These are phyloP conservation scores for Scolopax bukidnonensis DNA, from an alignment of 2,797 vertebrate genomes.

Conservation along the genomic window DNA sequence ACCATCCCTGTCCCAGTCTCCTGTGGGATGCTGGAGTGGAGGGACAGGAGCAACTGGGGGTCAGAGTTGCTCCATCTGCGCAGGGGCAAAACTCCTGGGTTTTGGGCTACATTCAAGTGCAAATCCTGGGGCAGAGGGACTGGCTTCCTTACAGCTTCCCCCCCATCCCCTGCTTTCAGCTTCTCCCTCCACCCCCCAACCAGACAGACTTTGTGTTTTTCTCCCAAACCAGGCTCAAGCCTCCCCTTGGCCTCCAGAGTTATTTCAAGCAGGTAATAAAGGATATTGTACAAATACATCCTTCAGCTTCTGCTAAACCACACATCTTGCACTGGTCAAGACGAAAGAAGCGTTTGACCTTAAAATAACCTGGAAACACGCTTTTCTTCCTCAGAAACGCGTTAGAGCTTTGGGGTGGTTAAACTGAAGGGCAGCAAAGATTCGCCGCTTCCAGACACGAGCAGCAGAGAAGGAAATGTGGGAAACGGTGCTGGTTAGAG, in stretches of 20 bases:
- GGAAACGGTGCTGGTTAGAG: background rate
- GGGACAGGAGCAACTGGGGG: accelerated
- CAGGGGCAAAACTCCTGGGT: background rate
- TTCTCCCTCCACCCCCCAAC: background rate
- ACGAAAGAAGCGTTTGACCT: background rate
- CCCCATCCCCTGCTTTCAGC: background rate
- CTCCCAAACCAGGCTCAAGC: accelerated
- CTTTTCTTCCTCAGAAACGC: background rate
- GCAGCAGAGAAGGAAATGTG: background rate
- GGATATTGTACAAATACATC: background rate
- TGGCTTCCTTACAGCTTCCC: background rate
- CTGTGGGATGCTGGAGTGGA: background rate
- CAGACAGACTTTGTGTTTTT: background rate
- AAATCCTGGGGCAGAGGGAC: background rate
- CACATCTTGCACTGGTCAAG: background rate
- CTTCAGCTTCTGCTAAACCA: background rate
- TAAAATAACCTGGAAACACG: background rate
- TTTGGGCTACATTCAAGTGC: background rate
- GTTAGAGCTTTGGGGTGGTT: background rate
- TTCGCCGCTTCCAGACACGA: background rate
- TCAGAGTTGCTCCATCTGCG: background rate
- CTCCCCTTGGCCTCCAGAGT: background rate
- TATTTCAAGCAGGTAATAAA: background rate
- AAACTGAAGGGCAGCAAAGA: background rate
- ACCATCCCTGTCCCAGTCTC: background rate